phyloP scores from a whole-genome alignment of 2,888 invertebrate genomes.

The Xestia ashworthii region DNA sequence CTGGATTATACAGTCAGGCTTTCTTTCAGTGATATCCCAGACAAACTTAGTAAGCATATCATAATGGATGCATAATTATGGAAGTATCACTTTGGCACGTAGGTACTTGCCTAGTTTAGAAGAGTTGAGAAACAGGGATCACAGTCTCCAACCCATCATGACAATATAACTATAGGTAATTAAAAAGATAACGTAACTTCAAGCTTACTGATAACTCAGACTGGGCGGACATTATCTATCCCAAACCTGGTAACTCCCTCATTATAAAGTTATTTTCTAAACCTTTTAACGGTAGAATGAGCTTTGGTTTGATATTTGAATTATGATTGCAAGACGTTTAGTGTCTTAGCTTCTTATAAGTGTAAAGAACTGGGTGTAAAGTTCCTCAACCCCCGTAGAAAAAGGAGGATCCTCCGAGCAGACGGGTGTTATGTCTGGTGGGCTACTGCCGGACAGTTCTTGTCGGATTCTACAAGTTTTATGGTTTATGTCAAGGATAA shows the following conservation, averaged over 20 bases:
- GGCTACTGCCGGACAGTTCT: too few species aligned
- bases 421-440: background rate
- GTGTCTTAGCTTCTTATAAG: background rate
- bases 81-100: background rate
- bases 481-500: too few species aligned
- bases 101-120: background rate
- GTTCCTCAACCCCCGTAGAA: background rate
- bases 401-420: too few species aligned
- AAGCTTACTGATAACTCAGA: background rate
- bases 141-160: background rate
- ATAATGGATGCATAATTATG: background rate
- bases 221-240: background rate
- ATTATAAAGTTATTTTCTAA: slow-evolving; percentile 19
- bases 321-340: background rate
- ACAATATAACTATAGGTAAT: background rate
- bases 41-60: background rate
- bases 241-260: background rate
- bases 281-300: background rate
- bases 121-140: background rate
- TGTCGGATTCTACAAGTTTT: too few species aligned
- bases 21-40: background rate
- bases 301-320: background rate
- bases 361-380: too few species aligned
- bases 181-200: background rate
- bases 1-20: background rate